Evolutionary conservation across 92 coral and sea anemone genomes (phyloP).

Genomic region (Blastomussa wellsi): DNA sequence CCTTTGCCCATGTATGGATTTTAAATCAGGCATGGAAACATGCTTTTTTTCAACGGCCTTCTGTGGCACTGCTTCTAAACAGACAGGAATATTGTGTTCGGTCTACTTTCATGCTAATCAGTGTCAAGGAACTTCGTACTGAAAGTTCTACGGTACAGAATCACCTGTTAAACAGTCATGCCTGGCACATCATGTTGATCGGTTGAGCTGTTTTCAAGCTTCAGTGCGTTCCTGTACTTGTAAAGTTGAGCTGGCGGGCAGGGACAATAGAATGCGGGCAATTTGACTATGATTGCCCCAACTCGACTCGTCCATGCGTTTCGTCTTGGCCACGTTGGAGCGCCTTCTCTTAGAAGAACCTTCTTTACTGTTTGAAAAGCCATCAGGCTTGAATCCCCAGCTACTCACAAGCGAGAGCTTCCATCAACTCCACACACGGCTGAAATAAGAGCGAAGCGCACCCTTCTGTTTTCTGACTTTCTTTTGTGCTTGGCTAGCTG

Average conservation of each 20-base stretch:
- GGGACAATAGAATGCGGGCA: constrained; percentile 28
- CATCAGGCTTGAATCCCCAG: constrained; percentile 51
- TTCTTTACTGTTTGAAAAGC: background rate
- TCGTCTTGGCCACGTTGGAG: background rate
- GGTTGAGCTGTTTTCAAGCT: background rate
- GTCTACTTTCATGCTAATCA: background rate
- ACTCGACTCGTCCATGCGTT: background rate
- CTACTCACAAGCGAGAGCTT: constrained; percentile 52
- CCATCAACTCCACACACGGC: constrained; percentile 60
- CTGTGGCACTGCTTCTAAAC: background rate
- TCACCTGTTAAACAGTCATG: constrained; percentile 13
- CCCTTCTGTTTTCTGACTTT: constrained; percentile 2
- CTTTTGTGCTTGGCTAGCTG: background rate
- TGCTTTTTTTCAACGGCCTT: constrained; percentile 1
- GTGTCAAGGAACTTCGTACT: background rate
- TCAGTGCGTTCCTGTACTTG: constrained; percentile 8
- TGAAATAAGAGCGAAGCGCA: background rate
- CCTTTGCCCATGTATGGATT: background rate
- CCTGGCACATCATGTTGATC: constrained; percentile 6
- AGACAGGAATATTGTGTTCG: constrained; percentile 19
- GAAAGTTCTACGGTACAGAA: constrained; percentile 11
- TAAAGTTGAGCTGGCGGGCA: constrained; percentile 15
- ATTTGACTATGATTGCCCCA: constrained; percentile 9
- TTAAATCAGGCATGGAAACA: constrained; percentile 11
- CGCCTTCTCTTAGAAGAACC: background rate